These are phyloP conservation scores for Dryocosmus kuriphilus DNA, from an alignment of 2,888 invertebrate genomes.

Conservation along the genomic window DNA sequence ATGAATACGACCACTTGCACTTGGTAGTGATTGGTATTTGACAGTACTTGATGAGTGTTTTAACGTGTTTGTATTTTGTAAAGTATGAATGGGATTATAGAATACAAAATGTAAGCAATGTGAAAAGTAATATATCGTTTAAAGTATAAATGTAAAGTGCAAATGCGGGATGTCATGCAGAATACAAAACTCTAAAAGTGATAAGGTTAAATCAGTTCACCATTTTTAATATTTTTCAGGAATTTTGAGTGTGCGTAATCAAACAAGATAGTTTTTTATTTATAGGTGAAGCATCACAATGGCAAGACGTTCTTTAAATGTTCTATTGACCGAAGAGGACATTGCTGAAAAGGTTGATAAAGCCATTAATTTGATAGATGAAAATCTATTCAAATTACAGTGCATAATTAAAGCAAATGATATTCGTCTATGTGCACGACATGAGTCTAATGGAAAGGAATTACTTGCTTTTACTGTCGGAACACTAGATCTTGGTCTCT, in stretches of 20 bases:
- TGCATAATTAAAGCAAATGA: conserved; percentile 71
- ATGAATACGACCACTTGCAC: no score
- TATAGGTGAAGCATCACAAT: conserved; percentile 30
- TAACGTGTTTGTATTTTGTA: neutral
- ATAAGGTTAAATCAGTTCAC: neutral
- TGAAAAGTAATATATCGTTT: neutral
- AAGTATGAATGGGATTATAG: conserved; percentile 1
- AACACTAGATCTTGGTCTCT: conserved; percentile 70
- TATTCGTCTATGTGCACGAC: conserved; percentile 68
- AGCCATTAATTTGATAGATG: conserved; percentile 57
- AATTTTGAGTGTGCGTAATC: neutral
- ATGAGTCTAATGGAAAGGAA: conserved; percentile 68
- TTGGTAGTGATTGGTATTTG: no score
- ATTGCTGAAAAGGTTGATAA: conserved; percentile 1
- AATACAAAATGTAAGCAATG: neutral
- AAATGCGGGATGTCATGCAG: neutral
- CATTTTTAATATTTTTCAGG: neutral
- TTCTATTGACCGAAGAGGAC: conserved; percentile 8
- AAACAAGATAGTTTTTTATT: neutral
- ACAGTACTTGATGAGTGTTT: no score
- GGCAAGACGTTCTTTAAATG: conserved; percentile 20
- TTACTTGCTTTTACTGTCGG: conserved; percentile 71
- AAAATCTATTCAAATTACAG: conserved; percentile 71
- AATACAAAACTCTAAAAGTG: neutral
- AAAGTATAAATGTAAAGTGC: neutral